A percentile compares a stretch with the other conserved stretches of the same genome.
Evolutionary conservation across 2,888 invertebrate species (phyloP).

Genomic region (Zonitis immaculata): DNA sequence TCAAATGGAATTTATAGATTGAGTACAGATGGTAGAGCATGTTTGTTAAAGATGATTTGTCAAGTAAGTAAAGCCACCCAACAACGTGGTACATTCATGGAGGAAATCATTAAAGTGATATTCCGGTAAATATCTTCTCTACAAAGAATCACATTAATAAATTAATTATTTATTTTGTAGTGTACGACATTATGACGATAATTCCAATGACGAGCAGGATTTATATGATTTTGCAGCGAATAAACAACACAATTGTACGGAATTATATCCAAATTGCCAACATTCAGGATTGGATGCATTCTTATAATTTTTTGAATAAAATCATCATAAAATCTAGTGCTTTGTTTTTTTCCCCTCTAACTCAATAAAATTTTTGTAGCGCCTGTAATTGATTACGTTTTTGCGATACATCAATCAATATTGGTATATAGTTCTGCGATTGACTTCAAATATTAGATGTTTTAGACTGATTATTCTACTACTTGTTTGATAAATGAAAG

Average conservation of each 20-base stretch:
- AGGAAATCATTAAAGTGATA: conserved; percentile 60
- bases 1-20: conserved; percentile 41
- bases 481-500: no score
- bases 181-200: conserved; percentile 47
- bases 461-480: no score
- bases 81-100: conserved; percentile 56
- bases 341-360: no score
- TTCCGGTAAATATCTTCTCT: conserved; percentile 56
- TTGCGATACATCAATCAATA: no score
- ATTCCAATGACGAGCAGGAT: conserved; percentile 34
- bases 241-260: conserved; percentile 46
- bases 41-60: conserved; percentile 63
- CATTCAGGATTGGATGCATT: conserved; percentile 30
- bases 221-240: conserved; percentile 50
- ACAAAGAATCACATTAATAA: background rate
- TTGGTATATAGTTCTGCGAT: no score
- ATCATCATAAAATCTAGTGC: no score
- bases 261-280: conserved; percentile 49
- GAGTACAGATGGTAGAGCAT: conserved; percentile 53
- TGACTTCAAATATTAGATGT: no score
- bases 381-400: no score
- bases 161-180: conserved; percentile 41
- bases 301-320: conserved; percentile 12
- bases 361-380: no score
- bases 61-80: conserved; percentile 54